Evolutionary conservation across 2,113 vertebrate genomes (phyloP).

Genomic region (Phocoena sinus): DNA sequence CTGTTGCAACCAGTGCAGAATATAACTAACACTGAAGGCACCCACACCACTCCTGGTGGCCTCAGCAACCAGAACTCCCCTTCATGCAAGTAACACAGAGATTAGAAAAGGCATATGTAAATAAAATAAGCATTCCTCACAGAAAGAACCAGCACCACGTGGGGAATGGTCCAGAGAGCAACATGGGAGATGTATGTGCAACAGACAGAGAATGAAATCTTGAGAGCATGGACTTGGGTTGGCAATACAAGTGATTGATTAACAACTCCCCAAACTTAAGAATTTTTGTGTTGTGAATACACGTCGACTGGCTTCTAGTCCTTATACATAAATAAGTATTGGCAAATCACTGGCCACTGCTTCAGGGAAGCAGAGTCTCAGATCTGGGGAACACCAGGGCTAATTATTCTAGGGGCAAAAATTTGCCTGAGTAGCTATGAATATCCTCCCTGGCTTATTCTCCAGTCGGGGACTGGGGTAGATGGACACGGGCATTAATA

Average conservation of each 20-base stretch:
- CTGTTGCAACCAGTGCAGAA: not conserved
- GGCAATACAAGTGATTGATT: not conserved
- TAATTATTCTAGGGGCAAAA: not conserved
- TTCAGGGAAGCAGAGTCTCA: not conserved
- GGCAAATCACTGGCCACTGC: not conserved
- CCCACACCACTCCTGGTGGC: not conserved
- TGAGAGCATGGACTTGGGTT: too few species aligned
- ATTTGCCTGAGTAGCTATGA: not conserved
- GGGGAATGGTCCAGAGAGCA: not conserved
- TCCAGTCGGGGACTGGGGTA: not conserved
- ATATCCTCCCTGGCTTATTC: not conserved
- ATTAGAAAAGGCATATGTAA: not conserved
- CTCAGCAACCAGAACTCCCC: not conserved
- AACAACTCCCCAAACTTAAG: not conserved
- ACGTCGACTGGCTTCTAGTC: fast-evolving
- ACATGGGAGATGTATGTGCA: fast-evolving
- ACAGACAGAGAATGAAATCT: not conserved
- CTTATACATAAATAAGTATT: not conserved
- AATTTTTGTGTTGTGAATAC: not conserved
- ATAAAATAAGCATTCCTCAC: not conserved
- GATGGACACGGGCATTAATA: fast-evolving
- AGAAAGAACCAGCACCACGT: not conserved
- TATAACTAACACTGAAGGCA: fast-evolving
- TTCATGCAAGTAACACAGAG: not conserved
- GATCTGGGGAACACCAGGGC: not conserved